Evolutionary conservation across 23 tunicate genomes (phyloP), one percentile per base, ranked within the genome.

Genomic region (Clavelina lepadiformis): DNA sequence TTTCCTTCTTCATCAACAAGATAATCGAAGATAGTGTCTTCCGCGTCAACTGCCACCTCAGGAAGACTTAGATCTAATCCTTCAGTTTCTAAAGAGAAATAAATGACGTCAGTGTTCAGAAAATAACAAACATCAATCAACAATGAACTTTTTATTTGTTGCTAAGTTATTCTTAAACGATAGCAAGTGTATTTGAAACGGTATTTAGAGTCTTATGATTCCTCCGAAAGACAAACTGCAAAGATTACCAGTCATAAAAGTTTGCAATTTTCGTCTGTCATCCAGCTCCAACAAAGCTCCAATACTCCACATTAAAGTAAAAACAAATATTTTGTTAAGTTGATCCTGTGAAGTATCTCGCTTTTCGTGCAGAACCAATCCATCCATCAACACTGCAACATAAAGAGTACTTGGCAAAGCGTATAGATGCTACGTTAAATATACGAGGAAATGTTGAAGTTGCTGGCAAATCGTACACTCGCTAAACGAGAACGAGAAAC

Each of bases 301-400:
- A 46, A 89, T 70, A 47, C 97, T 89, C 97, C 97, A 89, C 97
- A 89, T 89, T 24, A 89, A 11, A 5, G 80, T 72, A 58, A 89
- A 89, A 31, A 65, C 75, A 47, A 75, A 81, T 23, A 89, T 68
- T 51, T 81, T 89, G 75, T 75, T 72, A 45, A 89, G 70, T 25
- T 73, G 59, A 44, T 67, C 82, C 18, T 27, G 21, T 24, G 74
- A 54, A 13, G 38, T 71, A 13, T 61, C 56, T 29, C 74, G 74
- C 28, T 76, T 64, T 45, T 84, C 72, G 3, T 70, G 76, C 19
- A 60, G 64, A 11, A 89, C 69, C 75, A 89, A 35, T 33, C 97
- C 97, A 31, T 75, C 83, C 89, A 89, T 76, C 51, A 89, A 41
- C 52, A 81, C 97, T 89, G 57, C 13, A 65, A 2, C 18, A 54